Evolutionary conservation across 1,140 invertebrate species (phyloP).

Genomic region (Eurosta solidaginis): DNA sequence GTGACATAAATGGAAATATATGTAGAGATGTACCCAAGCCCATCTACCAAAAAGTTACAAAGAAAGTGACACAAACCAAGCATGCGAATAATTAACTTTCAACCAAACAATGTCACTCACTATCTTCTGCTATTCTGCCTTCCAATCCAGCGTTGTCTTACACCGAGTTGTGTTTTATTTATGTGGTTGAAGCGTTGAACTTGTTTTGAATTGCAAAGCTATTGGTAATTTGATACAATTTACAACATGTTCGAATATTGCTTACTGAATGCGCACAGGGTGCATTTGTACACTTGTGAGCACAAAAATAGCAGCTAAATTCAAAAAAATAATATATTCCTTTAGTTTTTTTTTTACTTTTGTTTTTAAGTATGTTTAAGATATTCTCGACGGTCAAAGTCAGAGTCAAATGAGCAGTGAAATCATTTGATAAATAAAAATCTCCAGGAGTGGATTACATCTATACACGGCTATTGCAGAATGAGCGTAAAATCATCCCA

Average conservation of each 20-base stretch:
- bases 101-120: background rate
- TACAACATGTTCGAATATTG: background rate
- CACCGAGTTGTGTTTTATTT: background rate
- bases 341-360: too few relatives aligned
- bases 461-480: too few relatives aligned
- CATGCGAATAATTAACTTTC: background rate
- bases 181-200: too few relatives aligned
- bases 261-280: background rate
- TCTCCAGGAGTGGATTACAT: too few relatives aligned
- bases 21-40: background rate
- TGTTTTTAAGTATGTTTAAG: too few relatives aligned
- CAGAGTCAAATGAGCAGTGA: too few relatives aligned
- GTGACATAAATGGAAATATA: background rate
- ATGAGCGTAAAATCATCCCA: too few relatives aligned
- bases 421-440: too few relatives aligned
- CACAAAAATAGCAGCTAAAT: background rate
- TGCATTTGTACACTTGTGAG: background rate
- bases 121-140: background rate
- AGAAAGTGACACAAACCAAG: background rate
- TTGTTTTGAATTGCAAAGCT: background rate
- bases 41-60: background rate
- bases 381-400: too few relatives aligned
- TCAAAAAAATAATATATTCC: too few relatives aligned
- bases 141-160: background rate
- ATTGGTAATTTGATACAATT: slow-evolving; percentile 23